Percentiles rank a stretch among this genome's conserved stretches.
Conservation (phyloP, 2,888 invertebrate species). For the Dorcus parallelipipedus region DNA sequence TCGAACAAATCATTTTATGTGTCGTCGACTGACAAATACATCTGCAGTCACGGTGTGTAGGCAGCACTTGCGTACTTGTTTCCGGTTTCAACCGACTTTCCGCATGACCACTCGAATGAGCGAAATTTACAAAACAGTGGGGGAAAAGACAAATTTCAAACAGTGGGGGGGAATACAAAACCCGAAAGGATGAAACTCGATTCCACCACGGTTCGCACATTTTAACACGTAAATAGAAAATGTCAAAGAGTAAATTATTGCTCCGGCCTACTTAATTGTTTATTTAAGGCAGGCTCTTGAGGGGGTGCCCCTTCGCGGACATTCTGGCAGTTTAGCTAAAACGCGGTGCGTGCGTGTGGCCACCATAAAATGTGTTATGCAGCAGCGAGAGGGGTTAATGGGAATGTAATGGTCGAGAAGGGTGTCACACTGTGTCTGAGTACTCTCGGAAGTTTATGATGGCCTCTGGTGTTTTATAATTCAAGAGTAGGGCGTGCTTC, state of each 20-base stretch:
- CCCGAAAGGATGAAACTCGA: too few species aligned
- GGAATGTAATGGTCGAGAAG: slow-evolving; percentile 32
- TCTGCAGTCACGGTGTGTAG: slow-evolving; percentile 30
- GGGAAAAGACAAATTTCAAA: too few species aligned
- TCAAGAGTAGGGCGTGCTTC: slow-evolving; percentile 27
- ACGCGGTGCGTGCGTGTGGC: slow-evolving; percentile 22
- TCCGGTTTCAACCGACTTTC: slow-evolving; percentile 19
- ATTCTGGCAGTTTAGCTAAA: slow-evolving; percentile 6
- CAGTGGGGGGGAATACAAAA: too few species aligned
- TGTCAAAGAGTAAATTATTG: too few species aligned
- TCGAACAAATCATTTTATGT: slow-evolving; percentile 34
- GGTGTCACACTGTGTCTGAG: slow-evolving; percentile 31
- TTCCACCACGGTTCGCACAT: too few species aligned
- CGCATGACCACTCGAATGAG: too few species aligned
- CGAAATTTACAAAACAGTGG: too few species aligned
- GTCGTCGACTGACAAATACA: slow-evolving; percentile 35
- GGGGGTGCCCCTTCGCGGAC: too few species aligned
- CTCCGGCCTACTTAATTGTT: too few species aligned
- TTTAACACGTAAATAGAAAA: too few species aligned
- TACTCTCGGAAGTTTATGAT: slow-evolving; percentile 30
- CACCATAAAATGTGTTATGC: slow-evolving; percentile 22
- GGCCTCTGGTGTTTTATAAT: slow-evolving; percentile 33
- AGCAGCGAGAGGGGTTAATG: slow-evolving; percentile 28
- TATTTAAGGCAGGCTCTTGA: too few species aligned
- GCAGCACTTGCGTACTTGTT: slow-evolving; percentile 34